These are phyloP conservation scores for Limenitis camilla DNA, from an alignment of 2,888 invertebrate species.

Conservation along the genomic window DNA sequence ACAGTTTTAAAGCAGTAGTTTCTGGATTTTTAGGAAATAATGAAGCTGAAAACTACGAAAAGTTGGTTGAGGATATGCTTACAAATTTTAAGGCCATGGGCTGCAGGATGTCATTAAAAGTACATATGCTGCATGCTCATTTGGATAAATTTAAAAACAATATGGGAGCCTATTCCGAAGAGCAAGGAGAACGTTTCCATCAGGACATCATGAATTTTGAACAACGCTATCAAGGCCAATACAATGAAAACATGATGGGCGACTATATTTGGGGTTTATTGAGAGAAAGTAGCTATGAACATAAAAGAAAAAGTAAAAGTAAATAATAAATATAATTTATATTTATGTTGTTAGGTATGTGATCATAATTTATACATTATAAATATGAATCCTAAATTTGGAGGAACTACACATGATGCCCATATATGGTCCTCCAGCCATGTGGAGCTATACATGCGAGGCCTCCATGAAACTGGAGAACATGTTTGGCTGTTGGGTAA, in stretches of 20 bases:
- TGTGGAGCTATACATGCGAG: slow-evolving; percentile 17
- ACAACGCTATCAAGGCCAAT: too few species aligned
- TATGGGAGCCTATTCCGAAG: slow-evolving; percentile 21
- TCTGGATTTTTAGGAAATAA: slow-evolving; percentile 22
- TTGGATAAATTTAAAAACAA: slow-evolving; percentile 28
- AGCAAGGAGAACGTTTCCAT: slow-evolving; percentile 24
- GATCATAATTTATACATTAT: too few species aligned
- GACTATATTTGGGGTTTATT: slow-evolving; percentile 25
- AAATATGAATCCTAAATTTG: too few species aligned
- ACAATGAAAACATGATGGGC: slow-evolving; percentile 26
- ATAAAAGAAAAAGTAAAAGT: slow-evolving; percentile 24
- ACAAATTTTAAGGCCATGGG: slow-evolving; percentile 3
- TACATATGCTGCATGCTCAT: slow-evolving; percentile 20
- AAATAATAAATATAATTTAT: too few species aligned
- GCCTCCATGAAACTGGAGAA: slow-evolving; percentile 20
- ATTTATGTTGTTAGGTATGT: too few species aligned
- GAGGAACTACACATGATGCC: slow-evolving; percentile 23
- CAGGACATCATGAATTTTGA: too few species aligned
- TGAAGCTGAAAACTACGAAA: slow-evolving; percentile 16
- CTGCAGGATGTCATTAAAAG: slow-evolving; percentile 17
- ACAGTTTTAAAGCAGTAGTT: slow-evolving; percentile 24
- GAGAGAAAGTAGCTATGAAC: slow-evolving; percentile 21
- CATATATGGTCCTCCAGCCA: slow-evolving; percentile 21
- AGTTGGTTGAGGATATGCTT: slow-evolving; percentile 18
- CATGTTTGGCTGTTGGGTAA: slow-evolving; percentile 24